Conservation (phyloP, 2,797 vertebrate genomes). For the Melanotaenia boesemani region DNA sequence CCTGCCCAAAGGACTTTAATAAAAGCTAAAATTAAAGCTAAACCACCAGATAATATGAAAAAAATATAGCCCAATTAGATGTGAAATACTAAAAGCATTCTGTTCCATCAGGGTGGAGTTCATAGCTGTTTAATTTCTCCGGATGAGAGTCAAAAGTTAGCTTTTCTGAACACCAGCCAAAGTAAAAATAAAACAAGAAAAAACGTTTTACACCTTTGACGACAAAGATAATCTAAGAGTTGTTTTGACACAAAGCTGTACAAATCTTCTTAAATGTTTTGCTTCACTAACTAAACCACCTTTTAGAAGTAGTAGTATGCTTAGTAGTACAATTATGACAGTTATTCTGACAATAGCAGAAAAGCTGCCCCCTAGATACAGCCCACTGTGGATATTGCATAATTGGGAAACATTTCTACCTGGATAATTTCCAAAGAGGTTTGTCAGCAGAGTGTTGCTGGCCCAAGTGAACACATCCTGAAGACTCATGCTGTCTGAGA, state of each 20-base stretch:
- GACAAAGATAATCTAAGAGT: background rate
- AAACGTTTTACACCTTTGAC: background rate
- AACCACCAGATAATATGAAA: background rate
- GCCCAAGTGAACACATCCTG: constrained; percentile 88
- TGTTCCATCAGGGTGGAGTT: background rate
- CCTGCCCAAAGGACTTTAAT: background rate
- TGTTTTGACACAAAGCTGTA: background rate
- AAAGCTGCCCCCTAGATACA: background rate
- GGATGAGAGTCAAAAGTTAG: background rate
- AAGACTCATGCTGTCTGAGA: constrained; percentile 78
- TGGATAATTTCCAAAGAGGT: constrained; percentile 87
- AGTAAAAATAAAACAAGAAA: background rate
- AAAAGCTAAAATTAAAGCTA: background rate
- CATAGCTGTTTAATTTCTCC: background rate
- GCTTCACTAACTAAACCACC: background rate
- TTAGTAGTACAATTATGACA: background rate
- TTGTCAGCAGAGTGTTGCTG: constrained; percentile 85
- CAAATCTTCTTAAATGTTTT: background rate
- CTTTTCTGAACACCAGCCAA: background rate
- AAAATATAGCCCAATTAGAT: background rate
- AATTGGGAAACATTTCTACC: constrained; percentile 71
- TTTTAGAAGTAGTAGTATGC: background rate
- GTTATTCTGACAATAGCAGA: background rate
- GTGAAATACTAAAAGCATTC: background rate
- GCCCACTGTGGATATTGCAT: too few species aligned